Base-by-base conservation (phyloP, 2,888 invertebrate species). In the Rhimphoctona megacephalus region DNA sequence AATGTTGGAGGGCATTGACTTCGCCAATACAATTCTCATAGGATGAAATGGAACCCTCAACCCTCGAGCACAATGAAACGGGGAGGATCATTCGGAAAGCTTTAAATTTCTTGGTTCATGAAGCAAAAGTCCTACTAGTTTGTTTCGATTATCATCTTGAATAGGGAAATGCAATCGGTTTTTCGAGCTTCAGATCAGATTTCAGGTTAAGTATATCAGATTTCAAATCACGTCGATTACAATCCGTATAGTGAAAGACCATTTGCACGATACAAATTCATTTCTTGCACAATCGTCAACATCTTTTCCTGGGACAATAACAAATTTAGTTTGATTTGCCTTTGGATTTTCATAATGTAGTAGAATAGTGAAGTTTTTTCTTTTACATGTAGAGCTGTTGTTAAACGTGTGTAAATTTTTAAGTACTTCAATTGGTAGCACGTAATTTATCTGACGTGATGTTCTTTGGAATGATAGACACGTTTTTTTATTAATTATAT, bases 1-100 rank as follows among this genome's bases (percentile, higher is more conserved):
- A 49, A 83, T 70, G 61, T 46, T 76, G 52, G 57, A 49, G 76
- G 74, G 14, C 79, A 57, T 74, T 61, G 67, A 79, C 74, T 36
- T 49, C 8, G 8, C 36, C 61, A 52, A 69, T 74, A 43, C 74
- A 69, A 61, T 78, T 64, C 70, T 30, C 22, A 49, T 61, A 39
- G 36, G 78, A 52, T 36, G 25, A 67, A 30, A 74, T 61, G 57
- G 25, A 57, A 19, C 8, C 39, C 22, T 54, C 54, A 22, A 57
- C 61, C 30, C 61, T 30, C 61, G 30, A 61, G 61, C 30, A 61
- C 61, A 61, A 70, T 70, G 46, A 46, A 70, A 70, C 46, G 70
- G 9, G 66, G 11, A 66, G 36, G 66, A 66, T 66, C 39, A 30
- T 61, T 61, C 30, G 30, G 66, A 39, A n/a, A 11, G 39, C 66